Base-by-base conservation (phyloP, 1,140 invertebrate species). In the Trachymyrmex cornetzi region DNA sequence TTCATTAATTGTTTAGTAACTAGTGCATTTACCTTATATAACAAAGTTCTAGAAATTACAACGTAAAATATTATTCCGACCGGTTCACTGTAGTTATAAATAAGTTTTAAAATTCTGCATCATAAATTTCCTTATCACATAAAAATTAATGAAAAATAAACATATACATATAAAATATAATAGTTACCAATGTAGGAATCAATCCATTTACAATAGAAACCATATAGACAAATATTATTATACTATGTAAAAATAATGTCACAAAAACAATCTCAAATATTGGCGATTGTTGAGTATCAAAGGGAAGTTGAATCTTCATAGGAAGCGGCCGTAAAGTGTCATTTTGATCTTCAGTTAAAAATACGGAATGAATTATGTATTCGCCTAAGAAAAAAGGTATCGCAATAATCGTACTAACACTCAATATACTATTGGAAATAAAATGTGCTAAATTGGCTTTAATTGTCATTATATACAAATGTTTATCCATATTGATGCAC, bases 161-260 rank as follows among this genome's bases (percentile, higher is more conserved):
- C 14, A 69, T 24, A 24, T 61, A 24, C 19, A 2, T 24, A 55
- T 48, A 34, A 64, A 66, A 22, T 71, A n/a, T n/a, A 11, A 38
- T 4, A 77, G 24, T 44, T 74, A 82, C 80, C 80, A 82, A 27
- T 38, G 61, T 67, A 27, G 55, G 24, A 0, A 80, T 69, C 9
- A 69, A 69, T 53, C 34, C 38, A 5, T 44, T 55, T 55, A 80
- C 1, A 80, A 38, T 24, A 34, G 2, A 4, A 24, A n/a, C 12
- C n/a, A 53, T 80, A n/a, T 66, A 19, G 7, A 67, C 48, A 80
- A 38, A 38, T 38, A 38, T 38, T 38, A 38, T 38, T 38, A 38
- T 5, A 27, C 14, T 38, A 24, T 80, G 77, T 34, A 80, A 4
- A 38, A 38, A 55, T 55, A 69, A n/a, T 14, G 2, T 19, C 14